phyloP scores from a whole-genome alignment of 2,113 vertebrate genomes.

The Synodontis membranacea region DNA sequence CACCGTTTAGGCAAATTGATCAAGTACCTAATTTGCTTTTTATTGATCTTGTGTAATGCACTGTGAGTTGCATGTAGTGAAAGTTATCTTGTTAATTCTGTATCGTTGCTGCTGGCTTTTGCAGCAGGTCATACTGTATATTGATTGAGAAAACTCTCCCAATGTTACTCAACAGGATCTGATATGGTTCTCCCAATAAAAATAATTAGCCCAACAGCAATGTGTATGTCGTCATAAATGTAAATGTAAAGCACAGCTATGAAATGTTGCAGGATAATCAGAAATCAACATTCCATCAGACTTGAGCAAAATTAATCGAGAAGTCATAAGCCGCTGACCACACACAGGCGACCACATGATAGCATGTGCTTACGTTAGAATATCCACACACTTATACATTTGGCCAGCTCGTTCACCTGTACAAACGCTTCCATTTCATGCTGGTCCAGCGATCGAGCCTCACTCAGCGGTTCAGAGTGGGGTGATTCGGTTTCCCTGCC shows the following conservation, averaged over 20 bases:
- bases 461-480: conserved; percentile 35
- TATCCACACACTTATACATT: conserved; percentile 3
- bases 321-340: conserved; percentile 34
- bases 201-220: not conserved
- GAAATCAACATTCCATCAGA: not conserved
- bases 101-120: not conserved
- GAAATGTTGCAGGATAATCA: not conserved
- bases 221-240: not conserved
- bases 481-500: conserved; percentile 61
- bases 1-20: not conserved
- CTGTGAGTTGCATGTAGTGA: not conserved
- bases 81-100: not conserved
- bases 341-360: conserved; percentile 35
- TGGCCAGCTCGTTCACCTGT: conserved; percentile 18
- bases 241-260: not conserved
- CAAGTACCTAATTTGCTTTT: not conserved
- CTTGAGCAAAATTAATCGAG: not conserved
- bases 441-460: conserved; percentile 41
- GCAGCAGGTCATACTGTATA: not conserved
- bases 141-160: not conserved
- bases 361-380: conserved; percentile 8
- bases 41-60: not conserved
- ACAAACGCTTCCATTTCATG: conserved; percentile 38
- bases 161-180: not conserved
- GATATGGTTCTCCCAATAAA: not conserved